Conservation (phyloP, 2,797 vertebrate species). For the Smutsia temminckii region DNA sequence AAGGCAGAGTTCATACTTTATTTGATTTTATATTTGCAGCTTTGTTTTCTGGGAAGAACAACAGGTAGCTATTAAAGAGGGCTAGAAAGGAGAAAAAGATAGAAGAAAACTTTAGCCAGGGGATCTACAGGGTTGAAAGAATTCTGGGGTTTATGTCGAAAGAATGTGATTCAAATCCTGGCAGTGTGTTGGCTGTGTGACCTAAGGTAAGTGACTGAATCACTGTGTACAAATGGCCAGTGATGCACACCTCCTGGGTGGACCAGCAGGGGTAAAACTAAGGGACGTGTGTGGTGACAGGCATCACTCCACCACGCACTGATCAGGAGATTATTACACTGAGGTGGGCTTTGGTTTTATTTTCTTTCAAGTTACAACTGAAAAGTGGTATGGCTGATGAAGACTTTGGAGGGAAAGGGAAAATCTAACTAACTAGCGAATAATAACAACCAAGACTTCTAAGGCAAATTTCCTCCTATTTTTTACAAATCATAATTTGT, state of each 20-base stretch:
- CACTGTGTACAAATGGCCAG: neutral
- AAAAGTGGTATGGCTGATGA: neutral
- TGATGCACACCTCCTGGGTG: neutral
- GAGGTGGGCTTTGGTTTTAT: neutral
- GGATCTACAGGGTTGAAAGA: neutral
- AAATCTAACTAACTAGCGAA: neutral
- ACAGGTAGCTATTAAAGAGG: neutral
- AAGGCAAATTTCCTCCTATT: neutral
- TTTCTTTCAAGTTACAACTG: neutral
- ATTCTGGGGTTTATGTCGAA: neutral
- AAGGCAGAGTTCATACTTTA: neutral
- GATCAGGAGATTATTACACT: neutral
- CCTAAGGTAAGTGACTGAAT: neutral
- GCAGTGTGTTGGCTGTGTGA: neutral
- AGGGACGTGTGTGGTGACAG: neutral
- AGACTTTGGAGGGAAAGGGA: neutral
- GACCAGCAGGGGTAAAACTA: too few species aligned
- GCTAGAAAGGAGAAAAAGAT: neutral
- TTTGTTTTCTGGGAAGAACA: neutral
- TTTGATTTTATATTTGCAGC: neutral
- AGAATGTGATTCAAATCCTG: neutral
- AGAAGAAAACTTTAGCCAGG: neutral
- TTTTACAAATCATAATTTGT: neutral
- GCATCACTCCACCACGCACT: neutral
- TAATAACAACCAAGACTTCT: neutral